Evolutionary conservation across 2,113 vertebrate genomes (phyloP), one percentile per base, ranked within the genome.

Genomic region (Perccottus glenii): DNA sequence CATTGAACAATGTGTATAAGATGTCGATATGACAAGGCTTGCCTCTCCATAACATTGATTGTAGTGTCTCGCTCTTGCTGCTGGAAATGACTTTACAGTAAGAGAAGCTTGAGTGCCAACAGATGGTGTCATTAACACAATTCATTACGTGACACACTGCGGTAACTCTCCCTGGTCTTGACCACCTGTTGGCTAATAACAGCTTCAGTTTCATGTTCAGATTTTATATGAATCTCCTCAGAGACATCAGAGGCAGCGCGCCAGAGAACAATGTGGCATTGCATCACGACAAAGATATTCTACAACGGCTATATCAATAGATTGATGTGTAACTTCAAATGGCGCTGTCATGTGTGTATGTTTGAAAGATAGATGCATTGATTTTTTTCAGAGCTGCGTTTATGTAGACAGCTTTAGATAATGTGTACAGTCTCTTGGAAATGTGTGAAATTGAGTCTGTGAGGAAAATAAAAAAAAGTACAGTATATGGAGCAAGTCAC

Each of bases 121-220:
- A 90, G 87, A 86, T 87, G 85, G 86, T 68, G 75, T 77, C 72
- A 84, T 87, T 85, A 89, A 46, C 80, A 74, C 77, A 46, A 82
- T 83, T 90, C 72, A 82, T 82, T 76, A 82, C 32, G 53, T 62
- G 73, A 56, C 70, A 82, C 74, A 19, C 68, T 53, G 81, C 53
- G 51, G 68, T 5, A 11, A 60, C 64, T 72, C 81, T 82, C 33
- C 10, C 79, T 75, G 59, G 38, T 80, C 70, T 60, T 71, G 64
- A 64, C 82, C 90, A 90, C 83, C 86, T 90, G 86, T 81, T 82
- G 77, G 81, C 43, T 75, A 76, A 81, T 80, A 83, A 85, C 74
- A 67, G 68, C 67, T 76, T 80, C 42, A 45, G 60, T 74, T 64
- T 73, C 57, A 77, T 70, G 77, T 38, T 50, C 27, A 60, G 50